These are phyloP conservation scores for Eubucco bourcierii DNA, from an alignment of 2,113 vertebrate species.

Conservation along the genomic window DNA sequence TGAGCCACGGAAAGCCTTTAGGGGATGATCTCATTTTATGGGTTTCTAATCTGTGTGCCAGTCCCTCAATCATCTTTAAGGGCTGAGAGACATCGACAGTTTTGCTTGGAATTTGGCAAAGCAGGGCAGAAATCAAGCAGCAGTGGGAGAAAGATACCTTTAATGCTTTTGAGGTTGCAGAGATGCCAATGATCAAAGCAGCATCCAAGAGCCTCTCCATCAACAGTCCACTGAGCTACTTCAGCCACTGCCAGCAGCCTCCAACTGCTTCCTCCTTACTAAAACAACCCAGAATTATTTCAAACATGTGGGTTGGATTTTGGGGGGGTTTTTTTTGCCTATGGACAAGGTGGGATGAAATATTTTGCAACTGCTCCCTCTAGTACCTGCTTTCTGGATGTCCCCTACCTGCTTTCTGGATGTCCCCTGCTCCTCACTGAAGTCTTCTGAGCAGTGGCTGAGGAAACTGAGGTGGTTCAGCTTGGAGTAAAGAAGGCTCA, in stretches of 20 bases:
- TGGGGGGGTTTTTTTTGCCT: background rate
- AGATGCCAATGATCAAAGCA: background rate
- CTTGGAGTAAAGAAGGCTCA: background rate
- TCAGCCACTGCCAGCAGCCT: background rate
- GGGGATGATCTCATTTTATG: slow-evolving; percentile 41
- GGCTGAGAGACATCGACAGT: background rate
- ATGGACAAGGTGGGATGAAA: background rate
- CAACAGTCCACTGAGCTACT: background rate
- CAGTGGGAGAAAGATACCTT: background rate
- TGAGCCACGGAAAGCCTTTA: background rate
- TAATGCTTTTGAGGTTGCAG: background rate
- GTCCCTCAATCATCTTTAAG: slow-evolving; percentile 25
- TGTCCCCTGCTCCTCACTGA: fast-evolving
- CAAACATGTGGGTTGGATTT: fast-evolving
- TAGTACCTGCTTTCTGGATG: background rate
- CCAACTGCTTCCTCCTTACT: background rate
- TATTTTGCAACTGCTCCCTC: background rate
- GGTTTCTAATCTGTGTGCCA: background rate
- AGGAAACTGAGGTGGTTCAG: background rate
- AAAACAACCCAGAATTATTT: background rate
- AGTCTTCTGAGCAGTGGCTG: background rate
- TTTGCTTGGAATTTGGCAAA: background rate
- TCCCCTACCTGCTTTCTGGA: fast-evolving
- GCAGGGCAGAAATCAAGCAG: background rate
- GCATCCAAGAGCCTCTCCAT: background rate